Evolutionary conservation across 2,888 invertebrate species (phyloP).

Genomic region (Agrotis exclamationis): DNA sequence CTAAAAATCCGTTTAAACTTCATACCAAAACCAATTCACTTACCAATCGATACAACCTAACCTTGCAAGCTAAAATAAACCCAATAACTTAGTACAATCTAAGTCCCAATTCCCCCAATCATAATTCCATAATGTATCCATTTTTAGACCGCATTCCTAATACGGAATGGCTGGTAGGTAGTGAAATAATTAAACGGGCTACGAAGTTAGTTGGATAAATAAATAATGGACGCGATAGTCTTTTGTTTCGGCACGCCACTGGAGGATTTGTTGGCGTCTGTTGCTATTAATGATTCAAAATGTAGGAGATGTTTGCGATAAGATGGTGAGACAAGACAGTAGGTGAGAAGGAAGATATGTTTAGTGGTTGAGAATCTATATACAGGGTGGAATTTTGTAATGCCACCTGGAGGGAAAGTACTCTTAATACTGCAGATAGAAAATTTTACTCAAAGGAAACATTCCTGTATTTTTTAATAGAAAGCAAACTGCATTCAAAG

Average conservation of each 20-base stretch:
- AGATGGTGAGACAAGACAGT: constrained; percentile 6
- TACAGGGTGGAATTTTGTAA: no score
- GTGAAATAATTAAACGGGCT: constrained; percentile 56
- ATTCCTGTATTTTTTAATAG: no score
- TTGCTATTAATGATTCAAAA: constrained; percentile 49
- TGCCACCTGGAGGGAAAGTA: no score
- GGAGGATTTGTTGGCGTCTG: constrained; percentile 47
- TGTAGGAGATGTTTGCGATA: constrained; percentile 6
- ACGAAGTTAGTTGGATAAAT: constrained; percentile 51
- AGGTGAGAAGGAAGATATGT: neutral
- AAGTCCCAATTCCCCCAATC: constrained; percentile 17
- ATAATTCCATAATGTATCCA: constrained; percentile 44
- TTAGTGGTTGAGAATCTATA: neutral
- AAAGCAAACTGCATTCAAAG: no score
- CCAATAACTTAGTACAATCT: constrained; percentile 17
- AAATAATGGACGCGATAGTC: constrained; percentile 50
- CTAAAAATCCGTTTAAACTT: neutral
- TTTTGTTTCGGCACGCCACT: constrained; percentile 48
- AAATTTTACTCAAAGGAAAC: no score
- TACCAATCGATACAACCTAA: neutral
- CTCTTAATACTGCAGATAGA: no score
- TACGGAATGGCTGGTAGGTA: constrained; percentile 12
- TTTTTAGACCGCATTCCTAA: constrained; percentile 52
- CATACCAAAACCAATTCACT: neutral
- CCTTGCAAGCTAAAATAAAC: constrained; percentile 13